Evolutionary conservation across 1,140 invertebrate species (phyloP), one percentile per base, ranked within the genome.

Genomic region (Ptiloglossa arizonensis): DNA sequence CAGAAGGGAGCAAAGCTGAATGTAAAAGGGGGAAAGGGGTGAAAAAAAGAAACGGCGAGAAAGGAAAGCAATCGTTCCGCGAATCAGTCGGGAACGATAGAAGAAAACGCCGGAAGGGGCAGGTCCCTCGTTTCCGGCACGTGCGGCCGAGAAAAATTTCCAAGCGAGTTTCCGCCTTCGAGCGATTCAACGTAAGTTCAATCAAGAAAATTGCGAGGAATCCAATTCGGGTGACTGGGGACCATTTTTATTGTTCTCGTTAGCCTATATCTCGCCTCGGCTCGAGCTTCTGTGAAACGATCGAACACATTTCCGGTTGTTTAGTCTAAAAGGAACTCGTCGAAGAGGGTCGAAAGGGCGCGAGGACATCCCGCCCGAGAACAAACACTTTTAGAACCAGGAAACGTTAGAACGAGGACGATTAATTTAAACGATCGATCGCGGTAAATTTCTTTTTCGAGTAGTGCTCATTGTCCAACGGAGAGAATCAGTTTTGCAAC

Each of bases 41-140:
- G 32, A 24, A 38, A 70, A 44, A 50, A 38, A 44, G 52, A 56
- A 44, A 63, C 19, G 17, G 5, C 19, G n/a, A 15, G 41, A 29
- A 44, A 64, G 44, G 59, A 59, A 64, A 57, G 80, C 56, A 82
- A 82, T 83, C 74, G 80, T 67, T 48, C 24, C 54, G 60, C 68
- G 64, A 83, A 72, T 79, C 74, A 79, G 52, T 62, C 5, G 8
- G 38, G 32, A 27, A 13, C 35, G 80, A 62, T 64, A 4, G 46
- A 56, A 69, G 56, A 60, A 71, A 79, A 78, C 22, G 63, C 24
- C 68, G 46, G 68, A 60, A 72, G 60, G n/a, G 29, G 29, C 66
- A 60, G 66, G 44, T 60, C 69, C 44, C 44, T 73, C 75, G 68
- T 82, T 82, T 79, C 68, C 67, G 75, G 60, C 76, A 81, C 68